phyloP scores from a whole-genome alignment of 1,140 invertebrate genomes.

The Macrosteles quadrilineatus region DNA sequence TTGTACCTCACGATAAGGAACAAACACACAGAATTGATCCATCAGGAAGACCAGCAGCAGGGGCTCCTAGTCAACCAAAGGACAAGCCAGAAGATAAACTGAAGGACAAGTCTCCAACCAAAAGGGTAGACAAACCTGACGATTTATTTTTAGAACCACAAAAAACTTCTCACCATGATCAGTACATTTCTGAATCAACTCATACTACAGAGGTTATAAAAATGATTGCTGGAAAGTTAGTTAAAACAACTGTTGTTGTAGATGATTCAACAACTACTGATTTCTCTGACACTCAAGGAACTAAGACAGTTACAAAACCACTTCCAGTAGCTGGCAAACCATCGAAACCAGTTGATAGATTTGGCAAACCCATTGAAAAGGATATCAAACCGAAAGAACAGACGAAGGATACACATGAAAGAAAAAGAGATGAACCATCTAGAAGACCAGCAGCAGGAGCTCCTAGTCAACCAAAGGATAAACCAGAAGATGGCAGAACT shows the following conservation, averaged over 20 bases:
- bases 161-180: not conserved
- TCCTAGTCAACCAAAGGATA: constrained; percentile 19
- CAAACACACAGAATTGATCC: not conserved
- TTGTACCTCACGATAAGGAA: not conserved
- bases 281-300: not conserved
- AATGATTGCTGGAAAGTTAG: constrained; percentile 39
- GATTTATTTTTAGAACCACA: constrained; percentile 6
- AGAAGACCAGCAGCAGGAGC: constrained; percentile 19
- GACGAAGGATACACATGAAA: not conserved
- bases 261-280: constrained; percentile 9
- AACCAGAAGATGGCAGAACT: not conserved
- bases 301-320: not conserved
- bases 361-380: not conserved
- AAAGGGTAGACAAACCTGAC: constrained; percentile 6
- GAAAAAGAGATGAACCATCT: not conserved
- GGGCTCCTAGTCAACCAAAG: not conserved
- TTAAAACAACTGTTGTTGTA: constrained; percentile 21
- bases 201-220: constrained; percentile 28
- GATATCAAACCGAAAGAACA: not conserved
- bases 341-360: constrained; percentile 8
- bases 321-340: constrained; percentile 21
- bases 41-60: constrained; percentile 5
- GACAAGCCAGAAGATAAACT: not conserved
- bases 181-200: not conserved
- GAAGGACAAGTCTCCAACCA: not conserved